Base-by-base conservation (phyloP, 2,888 invertebrate species). In the Arenicola marina region DNA sequence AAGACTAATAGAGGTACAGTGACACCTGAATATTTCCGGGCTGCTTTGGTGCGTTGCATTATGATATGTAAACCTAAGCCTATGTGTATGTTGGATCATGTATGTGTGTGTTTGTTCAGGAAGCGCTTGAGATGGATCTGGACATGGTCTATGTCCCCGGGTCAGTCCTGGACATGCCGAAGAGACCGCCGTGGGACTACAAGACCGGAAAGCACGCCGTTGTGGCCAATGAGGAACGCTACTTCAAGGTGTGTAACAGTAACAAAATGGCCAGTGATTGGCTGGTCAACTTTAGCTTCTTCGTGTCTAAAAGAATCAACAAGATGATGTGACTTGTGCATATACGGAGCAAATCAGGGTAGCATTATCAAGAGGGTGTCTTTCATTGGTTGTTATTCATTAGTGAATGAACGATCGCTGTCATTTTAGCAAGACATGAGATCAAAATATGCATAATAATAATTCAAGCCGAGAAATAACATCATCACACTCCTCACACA, bases 121-220 rank as follows among this genome's bases (percentile, higher is more conserved):
- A 68, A 46, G 69, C 69, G 31, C 54, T 78, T 53, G 82, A 82
- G 65, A 68, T 78, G 18, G 73, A 74, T 28, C 59, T 80, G 32
- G 78, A 79, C 59, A 74, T 75, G 21, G 70, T 80, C 4, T 81
- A 79, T 60, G 63, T 68, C 28, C 74, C 76, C 26, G 80, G 78
- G 0, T 72, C 77, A 11, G 74, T 74, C 0, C 68, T 84, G 4
- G 83, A 83, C 61, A 80, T 85, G 63, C 96, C 96, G 0, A 90
- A 89, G 73, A 85, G 96, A 63, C 96, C 95, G 0, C 84, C 88
- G 0, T 97, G 96, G 96, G 88, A 89, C 75, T 90, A 89, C 76
- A 86, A 84, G n/a, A 89, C 91, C 87, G 86, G 87, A 0, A 89
- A 89, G 46, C 89, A 89, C 4, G 86, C 89, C 61, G 81, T 96